These are phyloP conservation scores for Promerops cafer DNA, from an alignment of 2,113 vertebrate genomes.

Conservation along the genomic window DNA sequence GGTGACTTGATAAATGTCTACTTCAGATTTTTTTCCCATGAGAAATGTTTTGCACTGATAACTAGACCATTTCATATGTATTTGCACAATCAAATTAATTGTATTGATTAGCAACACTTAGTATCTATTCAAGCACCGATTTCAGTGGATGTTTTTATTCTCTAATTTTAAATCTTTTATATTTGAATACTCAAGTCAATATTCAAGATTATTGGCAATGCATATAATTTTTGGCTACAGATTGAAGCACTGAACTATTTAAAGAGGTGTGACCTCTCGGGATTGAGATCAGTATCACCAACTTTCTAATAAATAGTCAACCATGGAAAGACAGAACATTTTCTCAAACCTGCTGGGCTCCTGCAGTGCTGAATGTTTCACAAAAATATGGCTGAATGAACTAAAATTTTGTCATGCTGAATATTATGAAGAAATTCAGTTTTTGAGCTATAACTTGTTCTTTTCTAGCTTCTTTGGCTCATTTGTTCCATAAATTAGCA, in stretches of 20 bases:
- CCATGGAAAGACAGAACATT: neutral
- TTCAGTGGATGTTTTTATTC: neutral
- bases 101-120: constrained; percentile 28
- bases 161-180: neutral
- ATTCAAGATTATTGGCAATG: neutral
- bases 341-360: neutral
- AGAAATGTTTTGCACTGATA: constrained; percentile 20
- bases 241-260: neutral
- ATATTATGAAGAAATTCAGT: neutral
- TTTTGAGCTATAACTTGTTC: neutral
- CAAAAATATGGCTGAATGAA: neutral
- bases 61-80: constrained; percentile 16
- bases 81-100: constrained; percentile 36
- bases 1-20: constrained; percentile 30
- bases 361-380: neutral
- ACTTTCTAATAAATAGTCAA: constrained; percentile 35
- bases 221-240: neutral
- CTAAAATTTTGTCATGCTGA: neutral
- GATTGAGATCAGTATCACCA: neutral
- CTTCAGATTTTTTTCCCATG: neutral
- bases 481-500: neutral
- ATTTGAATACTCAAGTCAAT: neutral
- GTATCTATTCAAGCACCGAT: neutral
- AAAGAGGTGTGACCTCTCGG: neutral
- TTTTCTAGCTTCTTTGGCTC: neutral